Evolutionary conservation across 2,888 invertebrate species (phyloP), one percentile per base, ranked within the genome.

Genomic region (Malacosoma neustria): DNA sequence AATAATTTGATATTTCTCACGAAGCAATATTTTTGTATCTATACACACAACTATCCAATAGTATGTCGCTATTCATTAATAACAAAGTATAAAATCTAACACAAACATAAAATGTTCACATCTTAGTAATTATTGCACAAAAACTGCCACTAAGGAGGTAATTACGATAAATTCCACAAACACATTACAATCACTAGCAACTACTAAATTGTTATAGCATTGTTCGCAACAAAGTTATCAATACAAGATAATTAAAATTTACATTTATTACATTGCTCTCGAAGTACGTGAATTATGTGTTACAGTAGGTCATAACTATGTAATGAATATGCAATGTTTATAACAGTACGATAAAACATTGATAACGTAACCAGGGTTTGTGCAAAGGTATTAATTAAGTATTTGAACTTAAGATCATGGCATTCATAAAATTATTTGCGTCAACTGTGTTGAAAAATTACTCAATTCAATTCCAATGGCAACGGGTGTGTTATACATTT

Each of bases 151-250:
- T 71, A 64, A 61, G 46, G 57, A 65, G 60, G 70, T 76, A 80
- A 84, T 82, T 74, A 75, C 68, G 75, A 68, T 69, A 82, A 75
- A 84, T 81, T 80, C 79, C 81, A 57, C 72, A 71, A 62, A 67
- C 50, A 69, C 63, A 65, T 68, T 66, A 63, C 54, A 62, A 58
- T 22, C 56, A 49, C 57, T 57, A 39, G 42, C 54, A 54, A 49
- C 46, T 44, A 45, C 42, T 47, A 57, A 61, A 55, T 54, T 61
- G 59, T 57, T 58, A 59, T 54, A 39, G 58, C 54, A 62, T 65
- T 69, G 67, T 68, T 42, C 37, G 63, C 69, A 69, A 72, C 72
- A 64, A 54, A 57, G 72, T 72, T 49, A 22, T 39, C 36, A 41
- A 34, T 45, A 43, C 48, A 44, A 36, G 48, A 47, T 42, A 45